Percentiles rank a stretch among this genome's conserved stretches.
Conservation (phyloP, 1,140 invertebrate species). For the Aporrectodea caliginosa region DNA sequence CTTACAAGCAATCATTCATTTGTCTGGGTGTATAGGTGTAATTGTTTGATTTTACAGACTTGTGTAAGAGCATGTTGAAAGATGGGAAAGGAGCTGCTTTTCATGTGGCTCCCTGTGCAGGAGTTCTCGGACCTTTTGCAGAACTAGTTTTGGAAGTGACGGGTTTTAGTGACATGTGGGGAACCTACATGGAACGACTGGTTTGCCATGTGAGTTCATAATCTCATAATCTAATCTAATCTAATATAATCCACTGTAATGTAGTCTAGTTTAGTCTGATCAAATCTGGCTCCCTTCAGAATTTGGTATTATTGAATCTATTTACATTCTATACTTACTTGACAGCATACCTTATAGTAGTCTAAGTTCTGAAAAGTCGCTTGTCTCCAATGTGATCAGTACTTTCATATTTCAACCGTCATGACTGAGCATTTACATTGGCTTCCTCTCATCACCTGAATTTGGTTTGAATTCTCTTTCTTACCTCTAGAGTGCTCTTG, state of each 20-base stretch:
- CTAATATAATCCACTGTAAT: too few species aligned
- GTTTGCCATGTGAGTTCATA: slow-evolving; percentile 38
- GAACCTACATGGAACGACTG: slow-evolving; percentile 46
- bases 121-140: slow-evolving; percentile 40
- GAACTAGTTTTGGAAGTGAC: slow-evolving; percentile 44
- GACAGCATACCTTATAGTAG: background rate
- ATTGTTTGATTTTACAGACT: slow-evolving; percentile 39
- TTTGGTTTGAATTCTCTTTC: too few species aligned
- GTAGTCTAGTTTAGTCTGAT: background rate
- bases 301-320: background rate
- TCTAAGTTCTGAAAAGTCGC: too few species aligned
- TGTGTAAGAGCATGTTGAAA: slow-evolving; percentile 38
- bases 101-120: slow-evolving; percentile 35
- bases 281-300: background rate
- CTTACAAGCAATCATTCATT: too few species aligned
- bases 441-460: too few species aligned
- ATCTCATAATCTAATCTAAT: background rate
- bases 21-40: too few species aligned
- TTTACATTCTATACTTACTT: background rate
- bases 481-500: too few species aligned
- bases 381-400: too few species aligned
- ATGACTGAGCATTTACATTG: too few species aligned
- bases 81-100: slow-evolving; percentile 43
- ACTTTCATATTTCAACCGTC: too few species aligned
- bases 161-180: slow-evolving; percentile 52